phyloP scores from a whole-genome alignment of 2,888 invertebrate species.

The Neria commutata region DNA sequence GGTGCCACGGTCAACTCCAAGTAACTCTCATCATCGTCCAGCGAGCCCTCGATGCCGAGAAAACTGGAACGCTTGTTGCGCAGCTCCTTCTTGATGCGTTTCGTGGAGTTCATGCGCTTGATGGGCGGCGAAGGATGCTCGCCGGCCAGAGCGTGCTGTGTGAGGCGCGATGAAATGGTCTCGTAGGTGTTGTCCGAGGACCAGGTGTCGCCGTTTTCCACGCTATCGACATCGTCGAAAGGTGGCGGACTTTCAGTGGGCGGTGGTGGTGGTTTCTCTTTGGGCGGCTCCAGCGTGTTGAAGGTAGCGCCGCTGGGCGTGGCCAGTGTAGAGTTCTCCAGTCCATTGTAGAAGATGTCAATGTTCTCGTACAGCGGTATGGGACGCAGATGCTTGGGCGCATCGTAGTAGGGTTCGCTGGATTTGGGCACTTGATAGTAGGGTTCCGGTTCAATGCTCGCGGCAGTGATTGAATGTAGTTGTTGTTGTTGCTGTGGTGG shows the following conservation, averaged over 20 bases:
- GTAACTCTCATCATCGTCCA: constrained; percentile 69
- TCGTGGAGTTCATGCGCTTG: constrained; percentile 80
- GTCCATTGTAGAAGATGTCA: constrained; percentile 64
- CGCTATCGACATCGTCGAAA: constrained; percentile 37
- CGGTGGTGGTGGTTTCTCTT: constrained; percentile 85
- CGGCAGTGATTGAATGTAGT: background rate
- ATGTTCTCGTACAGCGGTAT: constrained; percentile 70
- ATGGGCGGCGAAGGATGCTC: constrained; percentile 62
- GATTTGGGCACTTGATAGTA: constrained; percentile 62
- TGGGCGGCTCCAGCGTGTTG: constrained; percentile 72
- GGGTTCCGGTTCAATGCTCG: constrained; percentile 45
- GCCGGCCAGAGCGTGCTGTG: constrained; percentile 20
- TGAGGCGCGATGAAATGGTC: constrained; percentile 44
- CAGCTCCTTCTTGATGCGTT: constrained; percentile 84
- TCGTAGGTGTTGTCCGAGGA: constrained; percentile 57
- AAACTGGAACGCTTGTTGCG: constrained; percentile 84
- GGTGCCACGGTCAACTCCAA: constrained; percentile 73
- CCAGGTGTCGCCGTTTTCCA: constrained; percentile 45
- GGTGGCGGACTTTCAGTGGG: constrained; percentile 63
- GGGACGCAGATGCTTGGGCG: constrained; percentile 61
- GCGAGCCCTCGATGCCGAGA: constrained; percentile 79
- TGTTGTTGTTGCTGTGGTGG: background rate
- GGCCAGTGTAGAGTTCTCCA: constrained; percentile 31
- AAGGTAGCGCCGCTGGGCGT: background rate
- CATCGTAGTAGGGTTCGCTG: constrained; percentile 60